Percentiles rank a stretch among this genome's conserved stretches.
phyloP scores from a whole-genome alignment of 2,113 vertebrate genomes.

The Eonycteris spelaea region DNA sequence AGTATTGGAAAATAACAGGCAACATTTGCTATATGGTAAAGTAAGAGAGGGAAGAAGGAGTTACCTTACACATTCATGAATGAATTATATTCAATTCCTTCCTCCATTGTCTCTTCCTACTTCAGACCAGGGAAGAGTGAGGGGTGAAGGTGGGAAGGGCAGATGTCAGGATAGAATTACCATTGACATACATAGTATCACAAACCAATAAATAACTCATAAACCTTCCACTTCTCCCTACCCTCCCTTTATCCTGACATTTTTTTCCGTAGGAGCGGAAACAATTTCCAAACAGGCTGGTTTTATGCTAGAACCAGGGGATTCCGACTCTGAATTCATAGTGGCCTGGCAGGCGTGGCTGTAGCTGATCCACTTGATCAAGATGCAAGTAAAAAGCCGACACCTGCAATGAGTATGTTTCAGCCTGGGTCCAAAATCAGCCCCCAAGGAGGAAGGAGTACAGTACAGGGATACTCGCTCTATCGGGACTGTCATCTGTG shows the following conservation, averaged over 20 bases:
- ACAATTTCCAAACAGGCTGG: background rate
- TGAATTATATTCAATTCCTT: background rate
- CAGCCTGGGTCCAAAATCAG: background rate
- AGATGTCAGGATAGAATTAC: conserved; percentile 2
- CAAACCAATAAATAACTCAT: conserved; percentile 42
- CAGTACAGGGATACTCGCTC: background rate
- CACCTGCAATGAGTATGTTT: background rate
- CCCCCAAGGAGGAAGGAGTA: background rate
- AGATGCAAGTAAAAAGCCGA: background rate
- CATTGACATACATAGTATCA: background rate
- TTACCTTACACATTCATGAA: background rate
- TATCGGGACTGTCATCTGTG: background rate
- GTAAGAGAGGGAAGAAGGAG: background rate
- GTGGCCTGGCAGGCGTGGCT: background rate
- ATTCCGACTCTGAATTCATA: background rate
- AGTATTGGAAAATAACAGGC: background rate
- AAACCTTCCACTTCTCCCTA: background rate
- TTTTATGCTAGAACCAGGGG: background rate
- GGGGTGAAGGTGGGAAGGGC: background rate
- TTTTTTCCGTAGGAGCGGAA: background rate
- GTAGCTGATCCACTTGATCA: background rate
- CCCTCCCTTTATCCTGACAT: background rate
- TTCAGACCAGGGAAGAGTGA: background rate
- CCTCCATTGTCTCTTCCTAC: background rate
- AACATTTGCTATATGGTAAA: background rate